Evolutionary conservation across 2,113 vertebrate species (phyloP).

Genomic region (Colinus virginianus): DNA sequence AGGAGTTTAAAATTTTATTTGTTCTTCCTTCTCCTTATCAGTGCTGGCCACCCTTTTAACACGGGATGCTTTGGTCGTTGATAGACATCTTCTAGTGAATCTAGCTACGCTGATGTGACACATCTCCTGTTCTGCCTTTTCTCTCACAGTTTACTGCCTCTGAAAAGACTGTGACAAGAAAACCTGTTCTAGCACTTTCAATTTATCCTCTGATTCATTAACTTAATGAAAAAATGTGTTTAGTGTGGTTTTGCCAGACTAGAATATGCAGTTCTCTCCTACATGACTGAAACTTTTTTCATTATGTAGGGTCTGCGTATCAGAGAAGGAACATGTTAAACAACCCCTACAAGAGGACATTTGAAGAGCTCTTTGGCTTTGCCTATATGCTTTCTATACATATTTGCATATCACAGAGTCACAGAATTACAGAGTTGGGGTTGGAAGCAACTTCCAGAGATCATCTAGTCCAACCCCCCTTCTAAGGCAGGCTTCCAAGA

Average conservation of each 20-base stretch:
- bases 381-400: background rate
- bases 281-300: background rate
- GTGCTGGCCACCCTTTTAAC: background rate
- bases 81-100: background rate
- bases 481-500: too few relatives aligned
- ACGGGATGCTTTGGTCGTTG: background rate
- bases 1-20: constrained; percentile 20
- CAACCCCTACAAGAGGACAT: background rate
- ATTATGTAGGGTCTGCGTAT: background rate
- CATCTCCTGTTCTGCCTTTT: background rate
- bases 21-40: background rate
- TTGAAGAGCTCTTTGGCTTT: background rate
- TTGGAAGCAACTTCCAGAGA: too few relatives aligned
- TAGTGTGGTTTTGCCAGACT: background rate
- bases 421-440: too few relatives aligned
- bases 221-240: background rate
- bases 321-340: background rate
- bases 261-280: background rate
- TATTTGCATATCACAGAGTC: background rate
- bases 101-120: background rate
- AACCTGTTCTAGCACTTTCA: background rate
- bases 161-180: background rate
- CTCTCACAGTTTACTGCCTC: background rate
- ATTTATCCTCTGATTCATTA: background rate
- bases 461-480: too few relatives aligned